phyloP scores from a whole-genome alignment of 2,113 vertebrate genomes.

The Hemiprocne comata region DNA sequence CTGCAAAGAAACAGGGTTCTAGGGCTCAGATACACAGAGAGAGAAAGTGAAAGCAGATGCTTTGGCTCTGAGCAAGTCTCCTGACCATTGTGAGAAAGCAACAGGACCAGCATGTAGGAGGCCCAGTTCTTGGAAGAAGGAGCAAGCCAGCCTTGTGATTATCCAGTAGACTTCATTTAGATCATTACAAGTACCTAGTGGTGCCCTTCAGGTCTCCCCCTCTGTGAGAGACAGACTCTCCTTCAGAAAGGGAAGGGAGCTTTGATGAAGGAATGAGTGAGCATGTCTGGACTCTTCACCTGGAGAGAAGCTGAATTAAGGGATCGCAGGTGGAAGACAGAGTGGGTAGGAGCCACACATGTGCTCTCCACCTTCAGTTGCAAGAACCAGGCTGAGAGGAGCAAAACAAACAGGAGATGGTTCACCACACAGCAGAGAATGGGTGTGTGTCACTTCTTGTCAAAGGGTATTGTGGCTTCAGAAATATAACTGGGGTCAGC shows the following conservation, averaged over 20 bases:
- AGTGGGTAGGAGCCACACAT: background rate
- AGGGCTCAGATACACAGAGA: background rate
- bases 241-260: background rate
- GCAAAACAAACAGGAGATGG: accelerated
- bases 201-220: background rate
- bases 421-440: background rate
- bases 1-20: background rate
- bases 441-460: background rate
- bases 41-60: background rate
- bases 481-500: background rate
- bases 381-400: background rate
- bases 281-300: background rate
- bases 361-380: background rate
- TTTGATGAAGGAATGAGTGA: background rate
- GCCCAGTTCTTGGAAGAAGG: background rate
- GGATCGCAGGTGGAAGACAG: background rate
- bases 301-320: background rate
- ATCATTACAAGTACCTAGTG: background rate
- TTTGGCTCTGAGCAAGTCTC: background rate
- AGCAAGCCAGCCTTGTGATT: background rate
- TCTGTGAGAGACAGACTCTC: no score
- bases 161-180: background rate
- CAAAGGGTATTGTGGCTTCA: background rate
- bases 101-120: background rate
- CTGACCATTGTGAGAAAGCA: background rate